These are phyloP conservation scores for Cantharis flavilabris DNA, from an alignment of 2,888 invertebrate species.

Conservation along the genomic window DNA sequence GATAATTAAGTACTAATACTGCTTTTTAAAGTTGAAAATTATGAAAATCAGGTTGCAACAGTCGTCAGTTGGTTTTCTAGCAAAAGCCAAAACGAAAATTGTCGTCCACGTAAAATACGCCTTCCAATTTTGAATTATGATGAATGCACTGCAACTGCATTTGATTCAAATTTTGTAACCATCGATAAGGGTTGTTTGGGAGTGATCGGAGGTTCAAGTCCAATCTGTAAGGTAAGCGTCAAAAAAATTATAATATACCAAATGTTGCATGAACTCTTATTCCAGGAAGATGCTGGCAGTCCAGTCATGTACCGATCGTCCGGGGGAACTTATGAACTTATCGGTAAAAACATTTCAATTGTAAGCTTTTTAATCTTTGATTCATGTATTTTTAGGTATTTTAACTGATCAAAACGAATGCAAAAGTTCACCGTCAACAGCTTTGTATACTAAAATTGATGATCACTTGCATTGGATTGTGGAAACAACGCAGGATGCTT, in stretches of 20 bases:
- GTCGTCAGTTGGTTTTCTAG: constrained; percentile 55
- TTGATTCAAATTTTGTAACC: constrained; percentile 49
- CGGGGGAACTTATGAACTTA: constrained; percentile 58
- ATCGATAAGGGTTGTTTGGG: constrained; percentile 63
- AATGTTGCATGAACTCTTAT: constrained; percentile 25
- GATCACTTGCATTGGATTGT: constrained; percentile 64
- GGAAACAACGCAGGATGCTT: constrained; percentile 61
- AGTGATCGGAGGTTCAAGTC: constrained; percentile 56
- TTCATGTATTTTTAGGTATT: constrained; percentile 53
- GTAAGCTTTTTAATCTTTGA: neutral
- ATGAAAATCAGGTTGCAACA: constrained; percentile 60
- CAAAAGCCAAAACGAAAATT: constrained; percentile 45
- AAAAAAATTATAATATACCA: neutral
- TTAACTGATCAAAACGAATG: constrained; percentile 60
- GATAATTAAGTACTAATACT: neutral
- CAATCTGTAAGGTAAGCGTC: constrained; percentile 58
- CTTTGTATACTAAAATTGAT: constrained; percentile 59
- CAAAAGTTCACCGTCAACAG: constrained; percentile 50
- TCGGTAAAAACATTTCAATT: constrained; percentile 49
- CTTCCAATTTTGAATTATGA: constrained; percentile 57
- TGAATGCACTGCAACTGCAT: constrained; percentile 55
- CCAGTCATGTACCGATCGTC: constrained; percentile 60
- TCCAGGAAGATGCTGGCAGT: constrained; percentile 61
- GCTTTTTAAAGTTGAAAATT: constrained; percentile 48
- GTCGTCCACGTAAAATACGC: constrained; percentile 59